Conservation (phyloP, 1,140 invertebrate genomes). For the Eumaeus atala region DNA sequence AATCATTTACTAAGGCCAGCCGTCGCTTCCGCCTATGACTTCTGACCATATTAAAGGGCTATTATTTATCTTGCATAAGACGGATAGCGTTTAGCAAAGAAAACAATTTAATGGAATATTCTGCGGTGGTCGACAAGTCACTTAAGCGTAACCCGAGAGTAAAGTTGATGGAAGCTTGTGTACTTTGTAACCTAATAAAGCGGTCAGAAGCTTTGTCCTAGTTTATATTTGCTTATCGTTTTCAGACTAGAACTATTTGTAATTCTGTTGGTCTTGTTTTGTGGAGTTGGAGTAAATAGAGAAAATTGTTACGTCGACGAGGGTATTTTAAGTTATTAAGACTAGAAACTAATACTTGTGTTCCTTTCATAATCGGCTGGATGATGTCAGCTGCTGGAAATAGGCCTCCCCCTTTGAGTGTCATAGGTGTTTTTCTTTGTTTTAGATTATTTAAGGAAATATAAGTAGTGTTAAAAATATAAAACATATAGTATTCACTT, state of each 20-base stretch:
- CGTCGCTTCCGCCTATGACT: conserved; percentile 3
- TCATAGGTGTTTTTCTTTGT: too few relatives aligned
- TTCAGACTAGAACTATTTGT: conserved; percentile 32
- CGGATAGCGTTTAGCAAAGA: conserved; percentile 59
- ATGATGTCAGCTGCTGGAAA: too few relatives aligned
- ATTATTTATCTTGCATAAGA: conserved; percentile 55
- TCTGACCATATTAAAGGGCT: conserved; percentile 30
- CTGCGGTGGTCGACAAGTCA: conserved; percentile 62
- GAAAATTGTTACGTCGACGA: too few relatives aligned
- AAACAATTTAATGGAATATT: conserved; percentile 68
- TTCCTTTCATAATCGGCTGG: too few relatives aligned
- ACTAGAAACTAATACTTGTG: too few relatives aligned
- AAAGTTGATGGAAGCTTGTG: conserved; percentile 49
- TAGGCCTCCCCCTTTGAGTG: too few relatives aligned
- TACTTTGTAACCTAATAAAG: conserved; percentile 52
- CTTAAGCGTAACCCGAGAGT: conserved; percentile 63
- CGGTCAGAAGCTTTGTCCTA: conserved; percentile 49
- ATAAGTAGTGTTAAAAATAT: too few relatives aligned
- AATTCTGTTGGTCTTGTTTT: conserved; percentile 6
- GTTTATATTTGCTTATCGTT: conserved; percentile 44
- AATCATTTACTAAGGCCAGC: too few relatives aligned
- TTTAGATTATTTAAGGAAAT: too few relatives aligned
- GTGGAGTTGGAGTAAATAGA: too few relatives aligned
- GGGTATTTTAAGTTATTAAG: too few relatives aligned
- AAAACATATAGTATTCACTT: too few relatives aligned